A percentile compares a stretch with the other conserved stretches of the same genome.
Conservation (phyloP, 2,888 invertebrate species). For the Lycia hirtaria region DNA sequence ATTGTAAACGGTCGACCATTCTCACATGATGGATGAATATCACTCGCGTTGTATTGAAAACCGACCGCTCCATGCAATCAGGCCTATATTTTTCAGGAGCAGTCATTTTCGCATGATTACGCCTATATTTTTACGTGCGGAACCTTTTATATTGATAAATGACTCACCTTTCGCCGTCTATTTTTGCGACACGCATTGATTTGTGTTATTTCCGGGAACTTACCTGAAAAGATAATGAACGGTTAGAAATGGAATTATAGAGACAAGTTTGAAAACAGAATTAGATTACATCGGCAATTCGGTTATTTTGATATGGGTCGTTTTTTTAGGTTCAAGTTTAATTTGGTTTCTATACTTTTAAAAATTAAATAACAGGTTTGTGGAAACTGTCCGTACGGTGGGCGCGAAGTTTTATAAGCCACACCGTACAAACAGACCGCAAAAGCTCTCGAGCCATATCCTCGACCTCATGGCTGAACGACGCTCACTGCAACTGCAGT, state of each 20-base stretch:
- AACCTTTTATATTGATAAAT: constrained; percentile 56
- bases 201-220: constrained; percentile 46
- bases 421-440: too few relatives aligned
- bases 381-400: too few relatives aligned
- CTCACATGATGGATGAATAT: constrained; percentile 50
- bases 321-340: neutral
- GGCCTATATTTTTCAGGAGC: constrained; percentile 30
- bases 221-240: constrained; percentile 50
- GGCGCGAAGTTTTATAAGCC: too few relatives aligned
- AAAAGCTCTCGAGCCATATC: too few relatives aligned
- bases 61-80: constrained; percentile 32
- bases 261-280: neutral
- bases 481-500: too few relatives aligned
- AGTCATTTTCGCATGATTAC: constrained; percentile 22
- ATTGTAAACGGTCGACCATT: constrained; percentile 38
- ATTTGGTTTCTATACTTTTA: too few relatives aligned
- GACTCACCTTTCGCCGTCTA: constrained; percentile 53
- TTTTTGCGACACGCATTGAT: constrained; percentile 44
- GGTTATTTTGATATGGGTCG: neutral
- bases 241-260: neutral
- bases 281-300: neutral
- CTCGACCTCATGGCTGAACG: too few relatives aligned
- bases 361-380: too few relatives aligned
- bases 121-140: constrained; percentile 50
- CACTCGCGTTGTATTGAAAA: constrained; percentile 45